These are phyloP conservation scores for Macrochelys suwanniensis DNA, from an alignment of 2,797 vertebrate species.

Conservation along the genomic window DNA sequence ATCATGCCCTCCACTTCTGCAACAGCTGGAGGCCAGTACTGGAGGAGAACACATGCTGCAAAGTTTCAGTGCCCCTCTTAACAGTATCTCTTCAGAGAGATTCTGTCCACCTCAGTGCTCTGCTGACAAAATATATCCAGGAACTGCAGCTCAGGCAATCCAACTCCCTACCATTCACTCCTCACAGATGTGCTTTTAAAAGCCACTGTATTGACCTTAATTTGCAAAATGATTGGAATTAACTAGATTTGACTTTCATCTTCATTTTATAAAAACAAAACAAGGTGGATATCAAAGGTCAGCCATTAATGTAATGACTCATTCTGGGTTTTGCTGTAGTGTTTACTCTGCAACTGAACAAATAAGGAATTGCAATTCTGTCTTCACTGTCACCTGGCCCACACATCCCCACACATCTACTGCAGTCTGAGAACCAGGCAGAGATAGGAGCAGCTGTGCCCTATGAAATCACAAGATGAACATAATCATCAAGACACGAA, in stretches of 20 bases:
- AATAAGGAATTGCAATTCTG: neutral
- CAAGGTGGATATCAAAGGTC: neutral
- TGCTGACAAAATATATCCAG: neutral
- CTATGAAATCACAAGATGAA: neutral
- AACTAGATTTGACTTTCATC: slow-evolving; percentile 20
- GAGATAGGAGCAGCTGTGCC: neutral
- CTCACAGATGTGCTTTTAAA: neutral
- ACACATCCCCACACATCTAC: neutral
- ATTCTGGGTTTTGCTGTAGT: neutral
- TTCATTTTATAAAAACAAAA: neutral
- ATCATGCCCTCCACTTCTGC: neutral
- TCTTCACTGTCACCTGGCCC: neutral
- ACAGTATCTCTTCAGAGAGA: neutral
- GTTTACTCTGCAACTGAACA: slow-evolving; percentile 26
- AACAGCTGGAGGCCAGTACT: neutral
- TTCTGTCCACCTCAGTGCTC: neutral
- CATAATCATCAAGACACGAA: slow-evolving; percentile 32
- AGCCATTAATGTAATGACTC: slow-evolving; percentile 37
- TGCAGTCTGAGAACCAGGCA: neutral
- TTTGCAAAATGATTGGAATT: slow-evolving; percentile 20
- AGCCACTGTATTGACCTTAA: neutral
- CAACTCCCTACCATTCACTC: neutral
- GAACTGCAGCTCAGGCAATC: rapidly evolving
- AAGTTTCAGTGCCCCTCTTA: neutral
- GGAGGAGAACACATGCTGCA: neutral